Base-by-base conservation (phyloP, 2,797 vertebrate species). In the Discoglossus pictus region DNA sequence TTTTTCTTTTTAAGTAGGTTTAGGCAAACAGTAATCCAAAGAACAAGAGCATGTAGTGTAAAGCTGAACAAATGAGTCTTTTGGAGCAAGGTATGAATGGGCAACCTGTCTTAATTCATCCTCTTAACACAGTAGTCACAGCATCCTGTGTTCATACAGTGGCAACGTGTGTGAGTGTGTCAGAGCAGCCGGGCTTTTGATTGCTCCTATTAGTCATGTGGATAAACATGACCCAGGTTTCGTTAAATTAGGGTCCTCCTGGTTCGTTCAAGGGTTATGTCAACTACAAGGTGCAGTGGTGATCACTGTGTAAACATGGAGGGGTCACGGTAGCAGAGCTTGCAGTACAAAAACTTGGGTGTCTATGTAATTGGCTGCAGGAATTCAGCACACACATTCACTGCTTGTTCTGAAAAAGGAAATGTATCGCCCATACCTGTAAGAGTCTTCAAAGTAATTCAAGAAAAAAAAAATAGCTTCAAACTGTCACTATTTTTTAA, bases 1-100 rank as follows among this genome's bases (percentile, higher is more conserved):
- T 46, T 47, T 47, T 67, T 69, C 34, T 27, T 62, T 56, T 62
- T 48, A 55, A 62, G 67, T 56, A 63, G 36, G 7, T 64, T 46
- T 40, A 56, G 36, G 35, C 16, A 56, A 62, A 63, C 51, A n/a
- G 58, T 63, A 63, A 56, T 21, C 31, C 18, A 46, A 48, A 48
- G 63, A 58, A 64, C 2, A 73, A 67, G 25, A 65, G 74, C 13
- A 66, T 42, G 50, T 2, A 78, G 36, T 24, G 40, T 21, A 35
- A 23, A 73, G 59, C 3, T 15, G 68, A 75, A 35, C 6, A 59
- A 75, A 35, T 3, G 44, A 11, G 1, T 1, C 23, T 68, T 76
- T 72, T 42, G 18, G 56, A 21, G 31, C 34, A 44, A 59, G 40
- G 44, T 23, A 56, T 66, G 64, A 73, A 43, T 52, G 69, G 20